These are phyloP conservation scores for Drosophila takahashii DNA, from an alignment of 1,140 invertebrate genomes.

Conservation along the genomic window DNA sequence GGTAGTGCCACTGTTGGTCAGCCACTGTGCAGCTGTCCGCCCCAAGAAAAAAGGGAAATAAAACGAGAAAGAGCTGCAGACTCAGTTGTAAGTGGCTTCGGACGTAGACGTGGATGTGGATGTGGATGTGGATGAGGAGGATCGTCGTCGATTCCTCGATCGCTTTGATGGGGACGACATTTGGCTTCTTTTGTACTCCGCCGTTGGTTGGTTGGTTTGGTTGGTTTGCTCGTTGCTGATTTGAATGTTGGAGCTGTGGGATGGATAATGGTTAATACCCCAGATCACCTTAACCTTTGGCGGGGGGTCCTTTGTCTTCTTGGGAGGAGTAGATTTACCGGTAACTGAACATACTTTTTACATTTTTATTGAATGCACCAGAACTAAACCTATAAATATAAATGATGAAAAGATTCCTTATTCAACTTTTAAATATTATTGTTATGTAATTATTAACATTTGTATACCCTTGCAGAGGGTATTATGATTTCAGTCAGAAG, in stretches of 20 bases:
- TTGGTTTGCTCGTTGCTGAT: constrained; percentile 22
- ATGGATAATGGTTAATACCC: constrained; percentile 43
- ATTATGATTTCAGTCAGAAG: too few relatives aligned
- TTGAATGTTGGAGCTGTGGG: constrained; percentile 46
- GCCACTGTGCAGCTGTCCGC: constrained; percentile 72
- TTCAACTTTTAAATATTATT: too few relatives aligned
- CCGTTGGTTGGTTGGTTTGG: constrained; percentile 11
- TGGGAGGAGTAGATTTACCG: constrained; percentile 10
- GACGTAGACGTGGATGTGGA: not conserved
- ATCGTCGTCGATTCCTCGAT: constrained; percentile 19
- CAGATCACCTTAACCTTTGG: constrained; percentile 40
- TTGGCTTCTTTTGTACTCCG: constrained; percentile 45
- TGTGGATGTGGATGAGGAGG: constrained; percentile 1
- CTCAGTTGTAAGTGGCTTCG: constrained; percentile 21
- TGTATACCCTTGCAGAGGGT: too few relatives aligned
- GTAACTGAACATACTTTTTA: not conserved
- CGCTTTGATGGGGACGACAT: constrained; percentile 51
- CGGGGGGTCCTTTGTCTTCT: not conserved
- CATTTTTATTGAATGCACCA: not conserved
- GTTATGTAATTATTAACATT: too few relatives aligned
- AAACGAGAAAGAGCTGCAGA: constrained; percentile 19
- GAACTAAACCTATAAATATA: not conserved
- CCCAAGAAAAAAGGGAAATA: constrained; percentile 32
- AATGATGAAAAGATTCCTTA: not conserved
- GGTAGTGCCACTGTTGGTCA: constrained; percentile 62